Conservation (phyloP, 2,888 invertebrate genomes). For the Nipponacmea schrenckii region DNA sequence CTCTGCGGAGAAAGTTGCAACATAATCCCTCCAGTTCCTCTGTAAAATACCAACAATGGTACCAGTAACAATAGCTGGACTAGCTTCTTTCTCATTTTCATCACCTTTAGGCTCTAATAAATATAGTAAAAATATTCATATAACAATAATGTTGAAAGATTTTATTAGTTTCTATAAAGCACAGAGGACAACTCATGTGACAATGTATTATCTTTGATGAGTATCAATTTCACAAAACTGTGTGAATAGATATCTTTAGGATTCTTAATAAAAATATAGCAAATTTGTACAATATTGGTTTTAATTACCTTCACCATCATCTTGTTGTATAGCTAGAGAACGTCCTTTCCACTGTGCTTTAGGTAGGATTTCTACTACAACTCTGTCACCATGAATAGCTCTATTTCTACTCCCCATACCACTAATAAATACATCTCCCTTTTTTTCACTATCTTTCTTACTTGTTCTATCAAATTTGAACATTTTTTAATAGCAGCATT, state of each 20-base stretch:
- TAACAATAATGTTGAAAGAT: no score
- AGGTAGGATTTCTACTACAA: constrained; percentile 53
- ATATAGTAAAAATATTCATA: no score
- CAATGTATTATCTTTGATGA: no score
- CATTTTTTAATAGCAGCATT: no score
- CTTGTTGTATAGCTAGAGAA: constrained; percentile 38
- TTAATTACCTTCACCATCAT: constrained; percentile 10
- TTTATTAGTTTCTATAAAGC: no score
- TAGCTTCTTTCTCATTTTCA: constrained; percentile 20
- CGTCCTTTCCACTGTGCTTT: constrained; percentile 49
- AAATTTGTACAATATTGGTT: no score
- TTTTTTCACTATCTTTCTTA: constrained; percentile 34
- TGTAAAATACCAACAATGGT: constrained; percentile 61
- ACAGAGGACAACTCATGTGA: no score
- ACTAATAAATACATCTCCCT: constrained; percentile 50
- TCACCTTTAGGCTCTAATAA: constrained; percentile 4
- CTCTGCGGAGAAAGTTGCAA: constrained; percentile 55
- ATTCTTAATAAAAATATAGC: no score
- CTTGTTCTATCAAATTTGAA: not conserved
- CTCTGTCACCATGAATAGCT: constrained; percentile 53
- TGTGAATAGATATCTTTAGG: no score
- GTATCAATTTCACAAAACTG: no score
- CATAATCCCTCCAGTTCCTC: constrained; percentile 65
- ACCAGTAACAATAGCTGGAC: constrained; percentile 56
- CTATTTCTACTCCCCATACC: constrained; percentile 48